phyloP scores from a whole-genome alignment of 1,140 invertebrate genomes.

The Halictus rubicundus region DNA sequence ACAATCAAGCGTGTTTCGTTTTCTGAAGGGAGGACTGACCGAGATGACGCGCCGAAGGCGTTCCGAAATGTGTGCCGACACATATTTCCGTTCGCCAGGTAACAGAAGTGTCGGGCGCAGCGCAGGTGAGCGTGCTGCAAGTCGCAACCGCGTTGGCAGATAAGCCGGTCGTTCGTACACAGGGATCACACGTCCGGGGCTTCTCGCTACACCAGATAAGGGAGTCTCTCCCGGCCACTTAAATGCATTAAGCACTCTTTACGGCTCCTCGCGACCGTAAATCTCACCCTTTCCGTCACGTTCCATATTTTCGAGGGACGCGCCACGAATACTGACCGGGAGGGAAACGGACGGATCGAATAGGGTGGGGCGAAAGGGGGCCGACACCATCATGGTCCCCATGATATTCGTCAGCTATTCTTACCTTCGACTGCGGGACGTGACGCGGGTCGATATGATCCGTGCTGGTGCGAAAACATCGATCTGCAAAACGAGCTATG shows the following conservation, averaged over 20 bases:
- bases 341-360: not conserved
- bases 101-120: not conserved
- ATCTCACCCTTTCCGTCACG: slow-evolving; percentile 68
- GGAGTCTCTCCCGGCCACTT: slow-evolving; percentile 36
- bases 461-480: not conserved
- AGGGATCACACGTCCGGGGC: slow-evolving; percentile 25
- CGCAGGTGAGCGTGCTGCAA: slow-evolving; percentile 8
- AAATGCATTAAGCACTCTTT: slow-evolving; percentile 52
- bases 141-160: slow-evolving; percentile 12
- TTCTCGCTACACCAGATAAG: slow-evolving; percentile 57
- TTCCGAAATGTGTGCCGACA: slow-evolving; percentile 21
- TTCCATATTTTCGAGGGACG: slow-evolving; percentile 68
- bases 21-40: too few relatives aligned
- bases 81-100: slow-evolving; percentile 35
- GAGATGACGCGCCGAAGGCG: not conserved
- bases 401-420: slow-evolving; percentile 14
- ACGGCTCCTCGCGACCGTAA: slow-evolving; percentile 55
- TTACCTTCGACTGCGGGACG: slow-evolving; percentile 26
- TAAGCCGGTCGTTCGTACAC: slow-evolving; percentile 44
- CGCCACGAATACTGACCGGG: slow-evolving; percentile 34
- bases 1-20: too few relatives aligned
- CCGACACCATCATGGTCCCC: not conserved
- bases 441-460: slow-evolving; percentile 36
- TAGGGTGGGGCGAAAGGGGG: too few relatives aligned
- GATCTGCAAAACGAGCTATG: not conserved